Conservation (phyloP, 2,888 invertebrate genomes). For the Drosophila quasianomalipes region DNA sequence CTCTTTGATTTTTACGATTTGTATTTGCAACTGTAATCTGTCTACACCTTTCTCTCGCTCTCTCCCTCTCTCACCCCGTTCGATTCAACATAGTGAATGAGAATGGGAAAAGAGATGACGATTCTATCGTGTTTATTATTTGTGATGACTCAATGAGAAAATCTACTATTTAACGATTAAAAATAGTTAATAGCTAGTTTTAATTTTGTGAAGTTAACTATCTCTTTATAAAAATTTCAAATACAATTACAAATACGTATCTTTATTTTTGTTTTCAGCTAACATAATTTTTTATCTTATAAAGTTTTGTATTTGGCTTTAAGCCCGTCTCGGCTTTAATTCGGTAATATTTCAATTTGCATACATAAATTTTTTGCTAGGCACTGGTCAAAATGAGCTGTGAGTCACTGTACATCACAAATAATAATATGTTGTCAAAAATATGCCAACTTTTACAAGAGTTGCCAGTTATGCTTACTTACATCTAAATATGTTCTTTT, state of each 20-base stretch:
- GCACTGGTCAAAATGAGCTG: no score
- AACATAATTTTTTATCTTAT: neutral
- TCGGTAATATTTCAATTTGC: neutral
- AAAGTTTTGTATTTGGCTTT: neutral
- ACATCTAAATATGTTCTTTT: neutral
- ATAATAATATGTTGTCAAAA: neutral
- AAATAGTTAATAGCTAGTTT: neutral
- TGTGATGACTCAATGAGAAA: neutral
- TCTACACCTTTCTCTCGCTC: neutral
- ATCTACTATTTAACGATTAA: neutral
- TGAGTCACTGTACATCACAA: neutral
- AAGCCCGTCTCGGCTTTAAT: neutral
- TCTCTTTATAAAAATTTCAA: no score
- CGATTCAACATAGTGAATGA: neutral
- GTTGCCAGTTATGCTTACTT: neutral
- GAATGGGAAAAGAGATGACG: neutral
- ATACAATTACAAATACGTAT: neutral
- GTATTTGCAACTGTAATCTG: slow-evolving; percentile 30
- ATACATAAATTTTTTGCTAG: neutral
- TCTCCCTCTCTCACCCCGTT: neutral
- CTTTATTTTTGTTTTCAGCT: neutral
- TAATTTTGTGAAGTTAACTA: neutral
- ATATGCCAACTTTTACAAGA: neutral
- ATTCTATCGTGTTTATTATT: neutral
- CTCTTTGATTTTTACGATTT: slow-evolving; percentile 11